Conservation (phyloP, 2,888 invertebrate genomes). For the Tineola bisselliella region DNA sequence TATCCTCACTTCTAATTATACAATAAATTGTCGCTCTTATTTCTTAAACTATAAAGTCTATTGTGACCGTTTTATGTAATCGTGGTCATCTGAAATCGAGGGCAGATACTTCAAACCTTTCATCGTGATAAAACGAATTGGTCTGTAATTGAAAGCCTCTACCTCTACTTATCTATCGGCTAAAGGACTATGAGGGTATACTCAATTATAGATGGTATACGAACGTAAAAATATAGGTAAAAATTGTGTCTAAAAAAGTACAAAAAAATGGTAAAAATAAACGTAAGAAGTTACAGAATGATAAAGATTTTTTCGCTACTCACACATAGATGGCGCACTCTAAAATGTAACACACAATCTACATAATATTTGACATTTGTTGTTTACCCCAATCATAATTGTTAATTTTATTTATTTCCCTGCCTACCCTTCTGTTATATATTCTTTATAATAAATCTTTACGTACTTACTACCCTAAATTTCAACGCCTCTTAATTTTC, state of each 20-base stretch:
- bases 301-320: no score
- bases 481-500: background rate
- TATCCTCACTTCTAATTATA: background rate
- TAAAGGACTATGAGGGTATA: background rate
- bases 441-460: background rate
- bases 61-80: background rate
- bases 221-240: no score
- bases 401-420: no score
- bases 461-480: background rate
- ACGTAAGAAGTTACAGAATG: no score
- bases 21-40: background rate
- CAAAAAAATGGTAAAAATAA: no score
- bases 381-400: no score
- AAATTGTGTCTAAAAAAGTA: no score
- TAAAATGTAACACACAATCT: no score
- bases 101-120: background rate
- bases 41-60: background rate
- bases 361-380: no score
- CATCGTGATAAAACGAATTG: background rate
- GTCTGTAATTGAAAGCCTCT: background rate
- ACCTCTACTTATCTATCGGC: background rate
- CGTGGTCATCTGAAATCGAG: background rate
- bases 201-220: background rate
- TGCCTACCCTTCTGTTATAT: no score
- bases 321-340: no score